Conservation (phyloP, 2,113 vertebrate species). For the Atlantisia rogersi region DNA sequence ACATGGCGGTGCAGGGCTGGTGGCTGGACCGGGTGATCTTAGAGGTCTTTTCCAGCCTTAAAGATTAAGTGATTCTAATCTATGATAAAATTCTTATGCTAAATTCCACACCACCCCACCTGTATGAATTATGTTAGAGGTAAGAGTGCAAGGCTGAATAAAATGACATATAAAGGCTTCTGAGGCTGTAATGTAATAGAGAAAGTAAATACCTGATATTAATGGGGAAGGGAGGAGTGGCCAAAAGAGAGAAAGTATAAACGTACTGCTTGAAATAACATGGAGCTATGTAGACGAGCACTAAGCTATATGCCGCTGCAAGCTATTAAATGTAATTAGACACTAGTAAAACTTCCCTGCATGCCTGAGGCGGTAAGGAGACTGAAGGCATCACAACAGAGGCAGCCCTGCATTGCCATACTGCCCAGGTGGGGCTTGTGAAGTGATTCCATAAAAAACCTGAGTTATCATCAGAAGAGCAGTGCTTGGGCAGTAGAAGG, state of each 20-base stretch:
- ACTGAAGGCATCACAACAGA: neutral
- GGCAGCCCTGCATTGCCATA: accelerated
- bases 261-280: neutral
- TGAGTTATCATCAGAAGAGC: neutral
- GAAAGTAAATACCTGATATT: neutral
- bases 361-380: neutral
- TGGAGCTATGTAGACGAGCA: neutral
- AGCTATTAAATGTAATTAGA: neutral
- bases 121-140: neutral
- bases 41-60: too few relatives aligned
- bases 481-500: neutral
- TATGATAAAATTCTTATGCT: too few relatives aligned
- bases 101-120: neutral
- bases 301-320: neutral
- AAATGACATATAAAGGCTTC: neutral
- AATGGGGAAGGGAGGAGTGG: neutral
- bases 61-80: neutral
- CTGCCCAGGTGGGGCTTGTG: neutral
- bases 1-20: too few relatives aligned
- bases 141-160: neutral
- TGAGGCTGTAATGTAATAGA: neutral
- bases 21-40: too few relatives aligned
- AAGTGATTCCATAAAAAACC: neutral
- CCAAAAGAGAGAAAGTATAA: neutral
- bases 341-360: neutral